Base-by-base conservation (phyloP, 2,113 vertebrate genomes). In the Lagopus leucura region DNA sequence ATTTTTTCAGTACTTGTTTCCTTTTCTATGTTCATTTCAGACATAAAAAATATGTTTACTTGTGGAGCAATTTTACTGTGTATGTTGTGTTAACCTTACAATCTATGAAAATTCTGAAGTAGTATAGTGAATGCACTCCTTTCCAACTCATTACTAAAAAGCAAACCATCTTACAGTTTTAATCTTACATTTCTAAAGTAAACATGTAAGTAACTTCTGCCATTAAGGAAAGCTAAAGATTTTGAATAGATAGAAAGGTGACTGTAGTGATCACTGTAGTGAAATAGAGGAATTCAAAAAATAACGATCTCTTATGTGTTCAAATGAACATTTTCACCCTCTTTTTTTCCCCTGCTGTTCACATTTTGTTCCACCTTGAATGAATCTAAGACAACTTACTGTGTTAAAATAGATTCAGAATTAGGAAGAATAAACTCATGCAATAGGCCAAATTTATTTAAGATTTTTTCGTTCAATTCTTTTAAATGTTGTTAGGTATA, bases 21-120 rank as follows among this genome's bases (percentile, higher is more conserved):
- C 15, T 74, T 94, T 95, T 34, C 21, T 30, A 24, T 84, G 48
- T 76, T 87, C 28, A 63, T 92, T 95, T 78, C 69, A 91, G 77
- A 61, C 11, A 66, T 72, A 36, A 91, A 93, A 93, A 92, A 79
- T 88, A 40, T 71, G 24, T 83, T 72, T 96, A 61, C 14, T 75
- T 94, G 34, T 18, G 36, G 85, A 81, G 60, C 1, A 3, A 38
- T 24, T 58, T 19, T 80, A 34, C 34, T 94, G 65, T 76, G 38
- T 47, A 69, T 71, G 21, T 72, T 63, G 4, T 63, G 28, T 80
- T 52, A 89, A 61, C 22, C 13, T 65, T 74, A n/a, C 61, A 32
- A 78, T 91, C 55, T 47, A 60, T 55, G 16, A 88, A 86, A 76
- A 17, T 66, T 8, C 30, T 55, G 34, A 5, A 27, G 47, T 25